Evolutionary conservation across 2,888 invertebrate genomes (phyloP).

Genomic region (Osmoderma eremita): DNA sequence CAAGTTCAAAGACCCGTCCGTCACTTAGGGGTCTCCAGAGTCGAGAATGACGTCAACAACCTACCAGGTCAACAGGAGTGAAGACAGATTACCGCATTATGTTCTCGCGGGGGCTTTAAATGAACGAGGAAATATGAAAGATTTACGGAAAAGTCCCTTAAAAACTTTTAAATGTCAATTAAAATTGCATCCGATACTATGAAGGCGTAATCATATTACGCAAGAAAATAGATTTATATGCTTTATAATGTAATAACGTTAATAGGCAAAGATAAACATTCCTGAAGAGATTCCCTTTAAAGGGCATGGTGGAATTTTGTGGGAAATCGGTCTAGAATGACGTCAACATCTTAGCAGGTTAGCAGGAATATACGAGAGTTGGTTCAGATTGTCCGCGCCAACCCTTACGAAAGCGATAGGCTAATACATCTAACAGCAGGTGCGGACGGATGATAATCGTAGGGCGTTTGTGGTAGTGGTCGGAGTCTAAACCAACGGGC

Average conservation of each 20-base stretch:
- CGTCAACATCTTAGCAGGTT: conserved; percentile 70
- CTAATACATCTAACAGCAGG: neutral
- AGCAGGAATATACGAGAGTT: conserved; percentile 53
- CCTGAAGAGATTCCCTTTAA: no score
- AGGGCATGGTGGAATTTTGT: conserved; percentile 19
- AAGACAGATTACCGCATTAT: neutral
- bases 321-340: conserved; percentile 52
- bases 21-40: neutral
- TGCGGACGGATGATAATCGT: neutral
- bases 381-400: neutral
- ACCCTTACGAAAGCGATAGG: conserved; percentile 16
- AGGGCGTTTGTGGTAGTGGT: neutral
- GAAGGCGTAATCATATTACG: no score
- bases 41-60: conserved; percentile 67
- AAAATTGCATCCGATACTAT: no score
- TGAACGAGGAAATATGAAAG: neutral
- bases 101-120: neutral
- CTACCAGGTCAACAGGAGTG: conserved; percentile 62
- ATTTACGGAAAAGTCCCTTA: no score
- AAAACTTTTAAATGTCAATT: no score
- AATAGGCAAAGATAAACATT: no score
- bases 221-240: no score
- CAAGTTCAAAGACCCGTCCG: conserved; percentile 1
- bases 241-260: neutral
- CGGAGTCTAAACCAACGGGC: neutral